phyloP scores from a whole-genome alignment of 1,140 invertebrate genomes.

The Tetragnatha versicolor region DNA sequence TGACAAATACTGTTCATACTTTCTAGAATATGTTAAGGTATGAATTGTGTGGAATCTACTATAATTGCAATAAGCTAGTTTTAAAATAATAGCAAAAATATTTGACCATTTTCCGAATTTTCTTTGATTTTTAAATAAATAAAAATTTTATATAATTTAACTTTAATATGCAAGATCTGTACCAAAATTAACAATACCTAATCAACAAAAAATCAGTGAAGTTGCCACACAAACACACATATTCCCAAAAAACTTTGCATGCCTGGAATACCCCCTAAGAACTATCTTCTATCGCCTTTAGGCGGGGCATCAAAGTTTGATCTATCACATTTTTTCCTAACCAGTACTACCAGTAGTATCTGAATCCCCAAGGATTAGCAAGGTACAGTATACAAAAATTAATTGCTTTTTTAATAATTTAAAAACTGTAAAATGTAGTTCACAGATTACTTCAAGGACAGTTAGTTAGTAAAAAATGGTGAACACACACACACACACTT shows the following conservation, averaged over 20 bases:
- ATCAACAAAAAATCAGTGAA: neutral
- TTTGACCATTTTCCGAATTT: neutral
- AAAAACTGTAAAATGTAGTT: too few relatives aligned
- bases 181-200: neutral
- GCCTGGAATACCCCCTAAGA: neutral
- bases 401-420: too few relatives aligned
- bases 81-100: neutral
- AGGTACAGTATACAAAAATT: too few relatives aligned
- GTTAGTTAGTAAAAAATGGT: too few relatives aligned
- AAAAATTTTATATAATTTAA: neutral
- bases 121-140: neutral
- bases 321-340: too few relatives aligned
- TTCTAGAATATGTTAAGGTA: neutral
- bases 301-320: too few relatives aligned
- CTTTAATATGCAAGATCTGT: neutral
- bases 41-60: neutral
- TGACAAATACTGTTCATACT: neutral
- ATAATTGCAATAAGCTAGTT: neutral
- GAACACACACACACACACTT: too few relatives aligned
- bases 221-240: neutral
- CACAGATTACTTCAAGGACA: too few relatives aligned
- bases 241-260: neutral
- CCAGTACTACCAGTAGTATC: too few relatives aligned
- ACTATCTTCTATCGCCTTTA: too few relatives aligned
- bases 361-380: too few relatives aligned